A percentile compares a stretch with the other conserved stretches of the same genome.
Conservation (phyloP, 2,113 vertebrate species). For the Anhinga rufa region DNA sequence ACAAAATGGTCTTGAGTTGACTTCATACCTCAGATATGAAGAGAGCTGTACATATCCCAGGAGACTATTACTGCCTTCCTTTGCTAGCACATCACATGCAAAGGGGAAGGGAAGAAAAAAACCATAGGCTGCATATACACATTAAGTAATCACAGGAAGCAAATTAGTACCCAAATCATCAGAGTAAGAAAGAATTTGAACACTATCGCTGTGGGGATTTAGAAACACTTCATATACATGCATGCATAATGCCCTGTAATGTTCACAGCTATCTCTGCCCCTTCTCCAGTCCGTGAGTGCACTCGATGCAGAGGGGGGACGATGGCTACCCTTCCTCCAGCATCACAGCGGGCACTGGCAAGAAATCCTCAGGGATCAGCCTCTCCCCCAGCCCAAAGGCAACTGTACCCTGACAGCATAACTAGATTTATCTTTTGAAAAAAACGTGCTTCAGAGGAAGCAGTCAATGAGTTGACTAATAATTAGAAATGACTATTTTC, state of each 20-base stretch:
- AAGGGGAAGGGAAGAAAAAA: neutral
- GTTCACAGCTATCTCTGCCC: neutral
- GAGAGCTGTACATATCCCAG: conserved; percentile 6
- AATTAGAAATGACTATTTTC: conserved; percentile 48
- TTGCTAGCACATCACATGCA: conserved; percentile 10
- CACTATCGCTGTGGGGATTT: neutral
- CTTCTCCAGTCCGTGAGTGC: neutral
- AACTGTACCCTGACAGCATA: neutral
- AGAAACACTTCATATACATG: neutral
- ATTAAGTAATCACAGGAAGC: conserved; percentile 16
- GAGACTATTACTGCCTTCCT: conserved; percentile 38
- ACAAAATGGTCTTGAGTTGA: conserved; percentile 60
- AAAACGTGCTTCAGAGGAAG: neutral
- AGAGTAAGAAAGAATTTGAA: neutral
- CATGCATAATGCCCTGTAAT: neutral
- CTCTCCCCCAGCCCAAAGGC: neutral
- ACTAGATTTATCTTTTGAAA: neutral
- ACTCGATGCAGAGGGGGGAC: neutral
- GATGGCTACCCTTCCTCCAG: neutral
- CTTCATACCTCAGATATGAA: conserved; percentile 36
- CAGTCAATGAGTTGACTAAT: conserved; percentile 20
- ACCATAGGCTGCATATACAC: neutral
- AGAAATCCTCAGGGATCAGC: neutral
- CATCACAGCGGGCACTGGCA: neutral
- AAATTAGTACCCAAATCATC: conserved; percentile 22